Evolutionary conservation across 2,888 invertebrate genomes (phyloP).

Genomic region (Himalopsyche japonica): DNA sequence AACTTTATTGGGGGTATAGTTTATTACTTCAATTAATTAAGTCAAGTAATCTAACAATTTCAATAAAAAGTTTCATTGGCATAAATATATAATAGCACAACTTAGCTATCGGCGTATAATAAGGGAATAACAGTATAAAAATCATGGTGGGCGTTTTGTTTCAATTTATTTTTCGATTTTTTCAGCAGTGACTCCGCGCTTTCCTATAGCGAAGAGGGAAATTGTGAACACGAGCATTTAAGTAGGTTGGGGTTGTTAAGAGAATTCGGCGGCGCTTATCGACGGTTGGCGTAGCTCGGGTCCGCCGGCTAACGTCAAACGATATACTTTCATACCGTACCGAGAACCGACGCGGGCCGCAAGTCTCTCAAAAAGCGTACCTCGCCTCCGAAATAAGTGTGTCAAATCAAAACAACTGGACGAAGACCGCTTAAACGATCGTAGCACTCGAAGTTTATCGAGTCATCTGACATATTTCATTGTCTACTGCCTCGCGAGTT

Average conservation of each 20-base stretch:
- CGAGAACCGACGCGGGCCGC: background rate
- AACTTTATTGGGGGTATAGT: background rate
- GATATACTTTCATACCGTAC: background rate
- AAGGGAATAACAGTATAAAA: background rate
- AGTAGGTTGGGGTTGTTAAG: constrained; percentile 24
- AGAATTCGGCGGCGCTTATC: constrained; percentile 26
- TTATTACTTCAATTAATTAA: background rate
- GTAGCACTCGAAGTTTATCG: background rate
- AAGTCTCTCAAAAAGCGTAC: background rate
- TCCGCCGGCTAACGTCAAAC: background rate
- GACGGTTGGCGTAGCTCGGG: constrained; percentile 10
- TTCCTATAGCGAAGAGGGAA: background rate
- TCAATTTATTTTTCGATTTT: background rate
- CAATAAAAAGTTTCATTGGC: background rate
- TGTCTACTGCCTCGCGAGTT: background rate
- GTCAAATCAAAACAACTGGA: background rate
- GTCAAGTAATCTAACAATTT: background rate
- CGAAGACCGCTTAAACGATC: background rate
- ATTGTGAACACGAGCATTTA: constrained; percentile 12
- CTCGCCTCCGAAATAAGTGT: background rate
- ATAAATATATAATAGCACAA: background rate
- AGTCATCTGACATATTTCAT: background rate
- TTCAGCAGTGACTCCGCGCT: background rate
- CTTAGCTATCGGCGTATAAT: background rate
- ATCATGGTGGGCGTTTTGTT: background rate